Conservation (phyloP, 2,797 vertebrate genomes). For the Onychomys arenicola region DNA sequence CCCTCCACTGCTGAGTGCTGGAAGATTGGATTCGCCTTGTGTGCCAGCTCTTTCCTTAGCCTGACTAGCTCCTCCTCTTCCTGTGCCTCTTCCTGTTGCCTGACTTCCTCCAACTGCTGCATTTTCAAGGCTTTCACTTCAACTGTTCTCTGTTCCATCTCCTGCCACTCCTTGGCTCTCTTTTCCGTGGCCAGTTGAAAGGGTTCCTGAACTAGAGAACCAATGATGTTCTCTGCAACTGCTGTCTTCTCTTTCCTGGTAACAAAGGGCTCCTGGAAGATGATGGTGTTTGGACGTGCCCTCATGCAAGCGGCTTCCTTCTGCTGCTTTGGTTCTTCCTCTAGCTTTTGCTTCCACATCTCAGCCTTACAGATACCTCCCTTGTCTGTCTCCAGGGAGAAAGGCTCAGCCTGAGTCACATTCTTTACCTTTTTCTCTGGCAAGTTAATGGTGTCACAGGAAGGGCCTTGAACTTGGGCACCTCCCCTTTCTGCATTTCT, state of each 20-base stretch:
- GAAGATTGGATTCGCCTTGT: constrained; percentile 93
- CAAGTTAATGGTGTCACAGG: too few species aligned
- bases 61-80: constrained; percentile 89
- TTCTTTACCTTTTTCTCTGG: background rate
- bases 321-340: constrained; percentile 93
- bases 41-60: constrained; percentile 90
- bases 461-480: constrained; percentile 81
- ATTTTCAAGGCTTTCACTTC: constrained; percentile 87
- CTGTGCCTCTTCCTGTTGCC: constrained; percentile 86
- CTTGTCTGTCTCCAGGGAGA: constrained; percentile 91
- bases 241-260: constrained; percentile 92
- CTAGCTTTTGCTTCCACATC: constrained; percentile 92
- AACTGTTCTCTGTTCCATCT: constrained; percentile 89
- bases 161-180: constrained; percentile 76
- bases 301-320: too few species aligned
- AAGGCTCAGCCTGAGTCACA: constrained; percentile 93
- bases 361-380: constrained; percentile 91
- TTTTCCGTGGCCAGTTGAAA: constrained; percentile 82
- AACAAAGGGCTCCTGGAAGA: constrained; percentile 94
- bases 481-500: constrained; percentile 92
- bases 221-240: constrained; percentile 89
- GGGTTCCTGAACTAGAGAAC: constrained; percentile 91
- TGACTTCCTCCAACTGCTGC: constrained; percentile 85
- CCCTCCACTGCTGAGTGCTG: too few species aligned
- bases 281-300: too few species aligned